Evolutionary conservation across 2,113 vertebrate species (phyloP).

Genomic region (Podarcis raffonei): DNA sequence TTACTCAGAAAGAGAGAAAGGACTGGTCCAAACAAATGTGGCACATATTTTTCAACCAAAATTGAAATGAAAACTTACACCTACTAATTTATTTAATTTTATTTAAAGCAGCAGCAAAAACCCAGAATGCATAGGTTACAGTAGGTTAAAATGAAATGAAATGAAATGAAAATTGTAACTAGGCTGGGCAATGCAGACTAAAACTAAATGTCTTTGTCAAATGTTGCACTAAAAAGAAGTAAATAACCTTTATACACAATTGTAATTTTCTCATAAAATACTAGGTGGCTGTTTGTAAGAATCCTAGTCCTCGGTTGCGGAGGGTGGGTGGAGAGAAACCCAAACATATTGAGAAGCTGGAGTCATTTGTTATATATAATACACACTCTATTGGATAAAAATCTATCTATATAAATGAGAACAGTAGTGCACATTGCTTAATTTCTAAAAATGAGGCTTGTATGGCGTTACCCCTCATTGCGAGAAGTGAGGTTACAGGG

Average conservation of each 20-base stretch:
- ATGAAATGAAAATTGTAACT: not conserved
- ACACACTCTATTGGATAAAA: not conserved
- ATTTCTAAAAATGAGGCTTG: not conserved
- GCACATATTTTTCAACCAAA: not conserved
- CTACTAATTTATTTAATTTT: not conserved
- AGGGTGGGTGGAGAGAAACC: not conserved
- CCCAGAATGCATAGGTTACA: not conserved
- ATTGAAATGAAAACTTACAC: not conserved
- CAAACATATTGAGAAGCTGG: not conserved
- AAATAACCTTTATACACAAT: not conserved
- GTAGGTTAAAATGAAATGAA: not conserved
- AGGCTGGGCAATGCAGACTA: not conserved
- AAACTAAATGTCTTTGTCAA: not conserved
- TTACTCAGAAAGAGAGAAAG: conserved; percentile 49
- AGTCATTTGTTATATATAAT: not conserved
- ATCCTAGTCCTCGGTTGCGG: not conserved
- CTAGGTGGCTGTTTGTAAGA: not conserved
- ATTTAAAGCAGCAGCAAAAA: not conserved
- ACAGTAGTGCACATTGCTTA: not conserved
- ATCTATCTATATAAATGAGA: not conserved
- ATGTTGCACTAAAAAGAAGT: not conserved
- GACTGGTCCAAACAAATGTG: not conserved
- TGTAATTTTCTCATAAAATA: not conserved
- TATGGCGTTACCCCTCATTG: too few relatives aligned
- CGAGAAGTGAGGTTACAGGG: too few relatives aligned